phyloP scores from a whole-genome alignment of 2,888 invertebrate genomes.

The Ptilodon capucinus region DNA sequence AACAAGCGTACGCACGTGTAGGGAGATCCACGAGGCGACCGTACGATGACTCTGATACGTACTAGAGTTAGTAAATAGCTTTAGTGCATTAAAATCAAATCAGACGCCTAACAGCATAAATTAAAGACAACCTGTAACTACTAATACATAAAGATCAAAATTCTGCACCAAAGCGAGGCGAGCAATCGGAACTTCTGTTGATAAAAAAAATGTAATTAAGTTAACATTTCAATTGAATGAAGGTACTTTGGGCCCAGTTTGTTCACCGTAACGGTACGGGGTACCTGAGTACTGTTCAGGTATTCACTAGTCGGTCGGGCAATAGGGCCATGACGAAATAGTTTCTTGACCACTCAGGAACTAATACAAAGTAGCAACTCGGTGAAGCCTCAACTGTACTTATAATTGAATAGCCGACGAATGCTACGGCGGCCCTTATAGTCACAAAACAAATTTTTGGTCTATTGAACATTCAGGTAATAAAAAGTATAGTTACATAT shows the following conservation, averaged over 20 bases:
- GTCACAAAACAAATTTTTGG: constrained; percentile 14
- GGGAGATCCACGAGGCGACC: constrained; percentile 20
- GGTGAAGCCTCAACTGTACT: constrained; percentile 28
- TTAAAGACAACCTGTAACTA: constrained; percentile 17
- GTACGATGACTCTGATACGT: constrained; percentile 28
- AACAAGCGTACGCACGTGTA: constrained; percentile 7
- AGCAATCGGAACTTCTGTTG: constrained; percentile 24
- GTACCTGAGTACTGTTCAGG: constrained; percentile 54
- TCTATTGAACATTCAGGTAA: constrained; percentile 12
- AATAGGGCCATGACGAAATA: constrained; percentile 47
- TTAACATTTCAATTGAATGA: constrained; percentile 42
- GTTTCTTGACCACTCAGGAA: constrained; percentile 28
- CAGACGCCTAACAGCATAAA: constrained; percentile 25
- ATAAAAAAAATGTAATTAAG: constrained; percentile 38
- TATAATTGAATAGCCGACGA: constrained; percentile 27
- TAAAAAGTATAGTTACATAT: too few relatives aligned
- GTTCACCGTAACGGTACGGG: constrained; percentile 59
- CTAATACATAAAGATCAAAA: constrained; percentile 24
- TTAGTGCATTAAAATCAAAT: constrained; percentile 34
- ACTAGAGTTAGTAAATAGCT: constrained; percentile 31
- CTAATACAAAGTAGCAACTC: constrained; percentile 28
- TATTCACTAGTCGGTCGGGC: constrained; percentile 45
- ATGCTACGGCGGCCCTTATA: constrained; percentile 26
- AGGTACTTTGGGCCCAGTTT: constrained; percentile 52
- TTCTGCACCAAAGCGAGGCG: constrained; percentile 12